Percentiles rank a stretch among this genome's conserved stretches.
phyloP scores from a whole-genome alignment of 2,113 vertebrate genomes.

The Ictalurus furcatus region DNA sequence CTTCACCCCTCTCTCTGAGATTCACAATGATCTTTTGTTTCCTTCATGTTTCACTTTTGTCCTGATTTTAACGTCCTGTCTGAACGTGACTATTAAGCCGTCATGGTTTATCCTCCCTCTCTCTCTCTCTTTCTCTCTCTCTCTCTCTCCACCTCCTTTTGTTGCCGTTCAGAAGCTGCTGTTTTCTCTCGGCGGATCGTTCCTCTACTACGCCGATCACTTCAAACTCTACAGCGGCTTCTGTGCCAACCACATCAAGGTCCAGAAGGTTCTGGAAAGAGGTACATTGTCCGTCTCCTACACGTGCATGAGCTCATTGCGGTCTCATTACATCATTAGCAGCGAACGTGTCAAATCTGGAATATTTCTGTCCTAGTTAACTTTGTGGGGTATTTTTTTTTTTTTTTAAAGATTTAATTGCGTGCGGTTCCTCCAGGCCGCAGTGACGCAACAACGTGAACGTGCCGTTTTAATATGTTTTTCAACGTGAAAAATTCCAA shows the following conservation, averaged over 20 bases:
- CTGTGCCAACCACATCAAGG: slow-evolving; percentile 97
- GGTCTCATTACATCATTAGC: slow-evolving; percentile 55
- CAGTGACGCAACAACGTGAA: neutral
- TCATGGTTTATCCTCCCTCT: neutral
- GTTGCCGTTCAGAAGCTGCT: slow-evolving; percentile 85
- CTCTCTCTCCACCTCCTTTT: neutral
- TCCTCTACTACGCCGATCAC: slow-evolving; percentile 97
- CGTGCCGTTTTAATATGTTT: neutral
- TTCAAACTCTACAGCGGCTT: slow-evolving; percentile 99
- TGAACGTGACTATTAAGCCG: slow-evolving; percentile 7
- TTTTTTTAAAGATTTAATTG: slow-evolving; percentile 13
- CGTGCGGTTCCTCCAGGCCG: slow-evolving; percentile 22
- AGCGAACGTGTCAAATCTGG: neutral
- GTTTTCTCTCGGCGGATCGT: slow-evolving; percentile 94
- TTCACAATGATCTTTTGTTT: neutral
- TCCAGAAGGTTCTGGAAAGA: slow-evolving; percentile 96
- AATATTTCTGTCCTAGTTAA: slow-evolving; percentile 43
- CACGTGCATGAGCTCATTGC: slow-evolving; percentile 45
- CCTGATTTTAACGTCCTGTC: neutral
- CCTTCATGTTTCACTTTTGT: neutral
- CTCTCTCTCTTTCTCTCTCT: neutral
- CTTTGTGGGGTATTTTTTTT: neutral
- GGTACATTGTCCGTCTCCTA: slow-evolving; percentile 69
- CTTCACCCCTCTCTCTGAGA: neutral
- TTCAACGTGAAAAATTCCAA: neutral